Evolutionary conservation across 2,888 invertebrate genomes (phyloP), one percentile per base, ranked within the genome.

Genomic region (Mongoloraphidia duomilia): DNA sequence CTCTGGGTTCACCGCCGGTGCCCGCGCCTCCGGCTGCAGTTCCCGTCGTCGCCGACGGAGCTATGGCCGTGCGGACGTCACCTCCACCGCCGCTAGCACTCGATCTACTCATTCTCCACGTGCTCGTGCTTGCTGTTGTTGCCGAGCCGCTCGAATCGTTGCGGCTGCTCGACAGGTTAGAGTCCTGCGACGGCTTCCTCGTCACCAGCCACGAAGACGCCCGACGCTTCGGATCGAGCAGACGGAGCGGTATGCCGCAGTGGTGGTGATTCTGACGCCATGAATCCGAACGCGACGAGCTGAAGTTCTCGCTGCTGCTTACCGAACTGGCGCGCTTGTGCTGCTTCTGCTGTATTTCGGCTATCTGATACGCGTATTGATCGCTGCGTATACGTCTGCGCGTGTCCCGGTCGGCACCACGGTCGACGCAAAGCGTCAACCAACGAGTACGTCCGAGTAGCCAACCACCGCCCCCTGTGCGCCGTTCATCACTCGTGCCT

Each of bases 171-270:
- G 89, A 90, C 55, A 92, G 70, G 67, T 89, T 92, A 6, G 92
- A 92, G 64, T 93, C 92, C 65, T 92, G 91, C 10, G 89, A 90
- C 0, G 91, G 88, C 69, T 92, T 92, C 47, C 91, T 74, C n/a
- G 90, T 88, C 33, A 91, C 84, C 52, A 90, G 71, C 91, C 91
- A 91, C 1, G 89, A 88, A 0, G 89, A 85, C 44, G 89, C 84
- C 55, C 90, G 75, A 47, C 90, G 74, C 60, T 87, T 81, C 1
- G 84, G 83, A 56, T 85, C 84, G 40, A 84, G 68, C 54, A 84
- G 67, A 49, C 82, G 71, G 53, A 85, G 65, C 1, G 89, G 86
- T 48, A 90, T 85, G 44, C 85, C 80, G 57, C 88, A 86, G 64
- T 80, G 77, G 55, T 77, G 79, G 41, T 77, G 77, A 49, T 76